Evolutionary conservation across 2,797 vertebrate genomes (phyloP).

Genomic region (Lithobates sylvaticus): DNA sequence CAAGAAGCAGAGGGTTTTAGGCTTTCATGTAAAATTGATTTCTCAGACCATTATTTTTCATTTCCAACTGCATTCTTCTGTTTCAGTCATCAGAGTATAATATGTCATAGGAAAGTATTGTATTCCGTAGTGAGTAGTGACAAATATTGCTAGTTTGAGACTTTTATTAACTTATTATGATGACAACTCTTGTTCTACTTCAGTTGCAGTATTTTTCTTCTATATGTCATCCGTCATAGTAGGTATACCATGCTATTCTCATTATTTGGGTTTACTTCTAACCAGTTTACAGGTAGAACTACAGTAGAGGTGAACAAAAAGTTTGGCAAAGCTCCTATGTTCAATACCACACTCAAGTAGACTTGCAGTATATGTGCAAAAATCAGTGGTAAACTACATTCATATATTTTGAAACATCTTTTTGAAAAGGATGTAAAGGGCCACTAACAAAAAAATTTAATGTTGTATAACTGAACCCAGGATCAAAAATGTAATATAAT

Average conservation of each 20-base stretch:
- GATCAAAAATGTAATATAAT: too few species aligned
- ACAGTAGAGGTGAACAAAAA: background rate
- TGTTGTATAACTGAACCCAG: too few species aligned
- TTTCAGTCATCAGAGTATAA: slow-evolving; percentile 27
- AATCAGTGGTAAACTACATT: too few species aligned
- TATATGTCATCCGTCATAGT: background rate
- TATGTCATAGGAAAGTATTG: slow-evolving; percentile 13
- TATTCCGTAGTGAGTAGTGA: background rate
- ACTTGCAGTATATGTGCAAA: too few species aligned
- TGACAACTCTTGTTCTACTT: background rate
- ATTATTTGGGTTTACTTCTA: background rate
- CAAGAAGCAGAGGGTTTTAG: slow-evolving; percentile 68
- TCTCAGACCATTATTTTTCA: slow-evolving; percentile 71
- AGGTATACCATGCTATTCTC: background rate
- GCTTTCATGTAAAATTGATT: slow-evolving; percentile 73
- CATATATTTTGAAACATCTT: too few species aligned
- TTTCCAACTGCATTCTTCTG: slow-evolving; percentile 63
- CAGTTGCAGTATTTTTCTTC: background rate
- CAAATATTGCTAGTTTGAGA: background rate
- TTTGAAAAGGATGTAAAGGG: too few species aligned
- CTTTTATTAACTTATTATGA: slow-evolving; percentile 5
- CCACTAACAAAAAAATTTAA: too few species aligned
- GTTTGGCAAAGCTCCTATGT: too few species aligned
- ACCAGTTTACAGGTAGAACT: background rate
- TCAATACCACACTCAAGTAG: too few species aligned